Base-by-base conservation (phyloP, 2,113 vertebrate species). In the Loxodonta africana region DNA sequence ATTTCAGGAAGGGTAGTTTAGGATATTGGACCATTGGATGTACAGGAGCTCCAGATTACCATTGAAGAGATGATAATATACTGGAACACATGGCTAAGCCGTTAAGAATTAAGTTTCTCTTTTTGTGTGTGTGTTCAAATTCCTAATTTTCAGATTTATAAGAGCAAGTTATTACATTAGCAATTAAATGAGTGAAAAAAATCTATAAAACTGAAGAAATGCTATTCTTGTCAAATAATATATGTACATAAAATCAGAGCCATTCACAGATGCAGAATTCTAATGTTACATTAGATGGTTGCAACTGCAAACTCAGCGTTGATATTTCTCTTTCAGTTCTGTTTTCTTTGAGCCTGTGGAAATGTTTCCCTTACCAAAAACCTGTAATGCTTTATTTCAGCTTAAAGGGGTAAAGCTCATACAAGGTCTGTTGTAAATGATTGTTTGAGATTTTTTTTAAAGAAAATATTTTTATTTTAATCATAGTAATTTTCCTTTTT, bases 381-480 rank as follows among this genome's bases (percentile, higher is more conserved):
- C 15, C 84, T 87, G 73, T 84, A 96, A 97, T 96, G 92, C 88
- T 95, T 97, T 93, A 96, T 97, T 96, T 96, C 90, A 96, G 96
- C 87, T 92, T 76, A 85, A 93, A 97, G 97, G 95, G 67, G 95
- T 97, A 97, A 85, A 94, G 95, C 94, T 97, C 82, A 93, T 94
- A 57, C 84, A 95, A 88, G 96, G 95, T 94, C 90, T 95, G 92
- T 87, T 98, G 97, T 94, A 94, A 97, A 91, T 96, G 90, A 93
- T 96, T 96, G 95, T 93, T 96, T 94, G 63, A 96, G 44, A 60
- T 94, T 98, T 73, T 97, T 83, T 73, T 97, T 83, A 37, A 91
- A 91, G 93, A 96, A 96, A 97, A 91, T 97, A 88, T 93, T 88
- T 97, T 93, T 90, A 88, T 95, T 97, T 96, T 94, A 97, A 95